Base-by-base conservation (phyloP, 2,797 vertebrate genomes). In the Pagetopsis macropterus region DNA sequence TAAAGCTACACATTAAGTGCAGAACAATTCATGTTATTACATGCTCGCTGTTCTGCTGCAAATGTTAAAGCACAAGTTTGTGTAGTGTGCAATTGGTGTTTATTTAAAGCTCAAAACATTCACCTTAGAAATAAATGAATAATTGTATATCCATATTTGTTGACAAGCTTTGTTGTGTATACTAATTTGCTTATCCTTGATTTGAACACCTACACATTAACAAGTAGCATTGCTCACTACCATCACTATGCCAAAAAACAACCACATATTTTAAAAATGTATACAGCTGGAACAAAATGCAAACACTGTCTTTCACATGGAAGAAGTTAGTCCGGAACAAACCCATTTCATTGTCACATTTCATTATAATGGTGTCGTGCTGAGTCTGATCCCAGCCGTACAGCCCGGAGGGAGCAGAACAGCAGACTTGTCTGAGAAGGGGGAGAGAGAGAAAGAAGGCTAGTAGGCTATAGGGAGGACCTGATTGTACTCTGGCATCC, bases 401-500 rank as follows among this genome's bases (percentile, higher is more conserved):
- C 50, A 89, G 87, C 85, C 27, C 68, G 56, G 80, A 84, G 83
- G 75, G 79, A 87, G 46, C 78, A 77, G 89, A 79, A 60, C 72
- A 60, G 84, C 83, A 82, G 89, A 83, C 82, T 81, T 77, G 81
- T 85, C 79, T 81, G 62, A 85, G 80, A 43, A 75, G 67, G 79
- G 62, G 82, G 89, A 50, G 75, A 66, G 79, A 56, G 79, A 56
- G 87, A 91, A 91, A 87, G 89, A 85, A 90, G 91, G 79, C 86
- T 84, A 65, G 88, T 84, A 89, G 85, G 81, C 79, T 81, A 91
- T 90, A 92, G 89, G 89, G 90, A 94, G 93, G 92, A 92, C 91
- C 79, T 90, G 93, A 93, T 89, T 92, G 92, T 94, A 88, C 93
- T 94, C 91, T 93, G 93, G 94, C 93, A 94, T 94, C 89, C 89